These are phyloP conservation scores for Stichopus chloronotus DNA, from an alignment of 35 echinoderm and acorn worm genomes.

Conservation along the genomic window DNA sequence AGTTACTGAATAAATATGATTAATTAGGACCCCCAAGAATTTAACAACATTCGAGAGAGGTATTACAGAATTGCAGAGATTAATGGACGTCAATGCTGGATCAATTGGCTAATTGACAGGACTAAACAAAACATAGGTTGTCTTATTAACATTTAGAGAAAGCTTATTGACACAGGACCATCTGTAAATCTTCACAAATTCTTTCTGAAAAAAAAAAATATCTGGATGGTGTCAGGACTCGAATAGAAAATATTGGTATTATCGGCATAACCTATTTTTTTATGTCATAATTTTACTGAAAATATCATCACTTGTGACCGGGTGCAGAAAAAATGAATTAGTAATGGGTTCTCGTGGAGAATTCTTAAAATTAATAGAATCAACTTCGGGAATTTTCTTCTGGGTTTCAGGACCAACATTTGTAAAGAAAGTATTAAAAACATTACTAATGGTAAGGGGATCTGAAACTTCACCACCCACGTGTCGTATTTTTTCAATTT, in stretches of 20 bases:
- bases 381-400: too few relatives aligned
- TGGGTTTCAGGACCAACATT: too few relatives aligned
- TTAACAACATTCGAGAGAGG: neutral
- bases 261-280: neutral
- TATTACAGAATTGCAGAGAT: neutral
- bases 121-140: neutral
- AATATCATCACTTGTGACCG: too few relatives aligned
- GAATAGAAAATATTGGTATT: neutral
- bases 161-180: neutral
- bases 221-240: neutral
- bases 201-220: neutral
- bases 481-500: too few relatives aligned
- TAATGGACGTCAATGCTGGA: neutral
- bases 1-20: neutral
- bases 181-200: neutral
- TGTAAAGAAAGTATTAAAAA: too few relatives aligned
- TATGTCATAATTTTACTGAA: too few relatives aligned
- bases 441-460: too few relatives aligned
- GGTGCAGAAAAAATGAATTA: too few relatives aligned
- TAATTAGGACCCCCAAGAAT: neutral
- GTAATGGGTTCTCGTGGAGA: too few relatives aligned
- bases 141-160: neutral
- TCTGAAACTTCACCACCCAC: too few relatives aligned
- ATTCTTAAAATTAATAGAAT: too few relatives aligned
- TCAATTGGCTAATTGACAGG: neutral